These are phyloP conservation scores for Natator depressus DNA, from an alignment of 2,113 vertebrate species.

Conservation along the genomic window DNA sequence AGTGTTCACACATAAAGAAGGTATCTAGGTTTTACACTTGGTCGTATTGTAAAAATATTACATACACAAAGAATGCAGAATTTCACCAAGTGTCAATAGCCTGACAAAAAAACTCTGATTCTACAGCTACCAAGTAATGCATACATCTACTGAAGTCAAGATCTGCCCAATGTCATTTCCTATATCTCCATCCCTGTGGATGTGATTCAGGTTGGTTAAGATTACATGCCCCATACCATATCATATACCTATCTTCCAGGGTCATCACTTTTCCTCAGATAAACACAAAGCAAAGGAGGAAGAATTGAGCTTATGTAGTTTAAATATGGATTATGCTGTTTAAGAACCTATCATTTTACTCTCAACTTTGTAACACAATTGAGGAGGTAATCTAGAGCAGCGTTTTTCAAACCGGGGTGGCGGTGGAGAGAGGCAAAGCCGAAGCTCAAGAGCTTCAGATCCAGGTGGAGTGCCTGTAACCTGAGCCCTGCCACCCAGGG, in stretches of 20 bases:
- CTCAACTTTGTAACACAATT: background rate
- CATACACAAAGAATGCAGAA: background rate
- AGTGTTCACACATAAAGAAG: background rate
- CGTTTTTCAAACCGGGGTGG: too few relatives aligned
- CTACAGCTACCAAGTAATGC: background rate
- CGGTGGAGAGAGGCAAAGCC: too few relatives aligned
- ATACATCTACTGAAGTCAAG: background rate
- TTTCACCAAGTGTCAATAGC: background rate
- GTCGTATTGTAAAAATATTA: background rate
- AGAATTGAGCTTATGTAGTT: background rate
- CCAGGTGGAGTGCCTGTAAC: too few relatives aligned
- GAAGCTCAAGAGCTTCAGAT: too few relatives aligned
- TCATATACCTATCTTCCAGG: background rate
- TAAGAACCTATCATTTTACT: background rate
- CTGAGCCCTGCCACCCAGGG: too few relatives aligned
- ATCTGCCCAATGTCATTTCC: background rate
- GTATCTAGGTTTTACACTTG: background rate
- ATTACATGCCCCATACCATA: background rate
- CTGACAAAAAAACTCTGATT: background rate
- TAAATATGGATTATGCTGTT: background rate
- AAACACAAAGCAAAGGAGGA: too few relatives aligned
- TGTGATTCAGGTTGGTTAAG: background rate
- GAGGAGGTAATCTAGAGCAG: background rate
- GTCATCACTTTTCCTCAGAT: background rate
- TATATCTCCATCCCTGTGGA: background rate